Percentiles rank a stretch among this genome's conserved stretches.
phyloP scores from a whole-genome alignment of 2,888 invertebrate species.

The Drosophila phalerata region DNA sequence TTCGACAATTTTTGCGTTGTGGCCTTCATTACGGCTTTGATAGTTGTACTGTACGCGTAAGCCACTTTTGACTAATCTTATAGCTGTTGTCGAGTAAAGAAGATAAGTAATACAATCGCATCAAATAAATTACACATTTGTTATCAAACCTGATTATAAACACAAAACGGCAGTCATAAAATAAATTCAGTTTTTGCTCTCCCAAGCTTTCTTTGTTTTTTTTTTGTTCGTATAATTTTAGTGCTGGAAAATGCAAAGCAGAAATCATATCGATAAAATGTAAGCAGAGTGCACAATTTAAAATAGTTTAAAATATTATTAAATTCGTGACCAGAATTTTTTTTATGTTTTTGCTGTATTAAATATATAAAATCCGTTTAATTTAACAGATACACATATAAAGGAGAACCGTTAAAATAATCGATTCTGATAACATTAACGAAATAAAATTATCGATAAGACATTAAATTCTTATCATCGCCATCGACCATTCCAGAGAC shows the following conservation, averaged over 20 bases:
- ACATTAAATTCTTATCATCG: not conserved
- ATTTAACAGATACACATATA: not conserved
- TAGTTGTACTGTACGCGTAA: conserved; percentile 34
- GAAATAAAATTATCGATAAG: conserved; percentile 27
- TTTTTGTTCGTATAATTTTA: not conserved
- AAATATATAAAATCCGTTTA: not conserved
- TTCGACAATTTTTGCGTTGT: conserved; percentile 77
- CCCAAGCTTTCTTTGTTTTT: conserved; percentile 23
- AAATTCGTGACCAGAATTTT: not conserved
- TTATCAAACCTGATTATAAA: conserved; percentile 15
- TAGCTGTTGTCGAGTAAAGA: conserved; percentile 5
- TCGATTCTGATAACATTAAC: not conserved
- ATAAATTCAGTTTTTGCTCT: conserved; percentile 9
- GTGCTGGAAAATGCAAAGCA: conserved; percentile 33
- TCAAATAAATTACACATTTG: conserved; percentile 20
- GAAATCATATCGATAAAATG: conserved; percentile 30
- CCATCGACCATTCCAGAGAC: conserved; percentile 16
- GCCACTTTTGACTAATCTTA: conserved; percentile 29
- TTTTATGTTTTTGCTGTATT: not conserved
- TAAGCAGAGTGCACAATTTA: not conserved
- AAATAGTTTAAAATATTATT: not conserved
- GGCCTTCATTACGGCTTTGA: conserved; percentile 75
- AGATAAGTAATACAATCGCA: conserved; percentile 27
- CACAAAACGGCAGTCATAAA: conserved; percentile 27
- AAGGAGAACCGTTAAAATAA: not conserved